Conservation (phyloP, 2,888 invertebrate genomes). For the Agapetus fuscipes region DNA sequence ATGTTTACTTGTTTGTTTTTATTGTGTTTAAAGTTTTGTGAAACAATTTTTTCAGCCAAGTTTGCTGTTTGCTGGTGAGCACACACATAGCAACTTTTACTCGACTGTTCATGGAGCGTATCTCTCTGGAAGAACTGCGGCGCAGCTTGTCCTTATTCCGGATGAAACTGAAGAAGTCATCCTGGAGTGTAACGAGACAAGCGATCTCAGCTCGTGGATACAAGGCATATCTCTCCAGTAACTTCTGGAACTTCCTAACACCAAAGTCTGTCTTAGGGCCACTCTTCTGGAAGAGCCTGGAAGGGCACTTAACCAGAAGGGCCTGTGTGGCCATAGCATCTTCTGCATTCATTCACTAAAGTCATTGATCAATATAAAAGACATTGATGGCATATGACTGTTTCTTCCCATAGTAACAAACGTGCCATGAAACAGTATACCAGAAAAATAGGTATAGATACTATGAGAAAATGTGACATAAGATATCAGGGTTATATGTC, state of each 20-base stretch:
- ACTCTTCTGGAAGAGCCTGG: not conserved
- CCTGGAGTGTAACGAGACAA: conserved; percentile 65
- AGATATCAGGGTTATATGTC: no score
- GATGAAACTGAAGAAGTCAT: conserved; percentile 56
- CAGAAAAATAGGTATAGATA: no score
- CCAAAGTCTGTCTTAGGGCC: not conserved
- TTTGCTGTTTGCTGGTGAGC: conserved; percentile 88
- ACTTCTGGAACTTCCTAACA: conserved; percentile 15
- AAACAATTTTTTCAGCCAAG: conserved; percentile 75
- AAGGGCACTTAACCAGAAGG: no score
- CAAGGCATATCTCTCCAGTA: conserved; percentile 73
- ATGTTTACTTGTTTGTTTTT: no score
- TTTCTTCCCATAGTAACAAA: no score
- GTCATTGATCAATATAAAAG: no score
- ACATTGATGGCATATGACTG: no score
- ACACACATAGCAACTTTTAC: conserved; percentile 89
- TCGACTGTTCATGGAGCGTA: conserved; percentile 94
- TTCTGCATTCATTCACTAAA: not conserved
- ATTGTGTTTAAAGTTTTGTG: no score
- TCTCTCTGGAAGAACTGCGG: conserved; percentile 74
- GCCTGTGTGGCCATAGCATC: no score
- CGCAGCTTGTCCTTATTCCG: conserved; percentile 59
- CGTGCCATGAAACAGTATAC: not conserved
- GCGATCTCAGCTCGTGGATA: conserved; percentile 79
- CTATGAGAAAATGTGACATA: no score